Evolutionary conservation across 2,888 invertebrate genomes (phyloP), one percentile per base, ranked within the genome.

Genomic region (Xestia xanthographa): DNA sequence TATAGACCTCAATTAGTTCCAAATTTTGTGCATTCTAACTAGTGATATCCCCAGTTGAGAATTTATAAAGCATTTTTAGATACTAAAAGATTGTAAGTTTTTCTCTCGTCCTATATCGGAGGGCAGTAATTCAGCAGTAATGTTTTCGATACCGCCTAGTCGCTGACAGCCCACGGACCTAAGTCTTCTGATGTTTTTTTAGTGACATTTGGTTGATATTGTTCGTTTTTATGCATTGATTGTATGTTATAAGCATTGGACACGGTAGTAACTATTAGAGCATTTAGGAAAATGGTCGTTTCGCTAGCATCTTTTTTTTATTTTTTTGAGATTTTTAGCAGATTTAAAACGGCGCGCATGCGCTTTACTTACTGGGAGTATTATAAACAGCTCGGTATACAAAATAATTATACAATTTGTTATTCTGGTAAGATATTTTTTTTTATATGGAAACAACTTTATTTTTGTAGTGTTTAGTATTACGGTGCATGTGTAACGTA

Each of bases 401-500:
- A 94, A 95, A 93, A 92, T 93, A 93, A 94, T 93, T 95, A 93
- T 95, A 95, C 94, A 95, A 94, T 95, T 95, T 95, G 96, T 96
- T 96, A 95, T 94, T 93, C 94, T 93, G 95, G 95, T 96, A 96
- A 96, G 96, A 95, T 96, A 95, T 96, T 92, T 93, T 93, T 74
- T 79, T 96, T 88, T 95, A 93, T 95, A 95, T 92, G 93, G 89
- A 95, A 94, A 93, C 95, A 93, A 91, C 88, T 92, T 95, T 96
- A 95, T 95, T 96, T 95, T 95, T 94, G 92, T 96, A 95, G 95
- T 92, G 89, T 92, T 87, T 96, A 95, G 95, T 95, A 94, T 92
- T 94, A 95, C 94, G 96, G 96, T 96, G 96, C 96, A 96, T 96
- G 96, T 95, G 94, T 96, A 95, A 94, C 93, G 93, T 95, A 86